Percentiles rank a stretch among this genome's conserved stretches.
Evolutionary conservation across 2,797 vertebrate genomes (phyloP).

Genomic region (Anguilla marmorata): DNA sequence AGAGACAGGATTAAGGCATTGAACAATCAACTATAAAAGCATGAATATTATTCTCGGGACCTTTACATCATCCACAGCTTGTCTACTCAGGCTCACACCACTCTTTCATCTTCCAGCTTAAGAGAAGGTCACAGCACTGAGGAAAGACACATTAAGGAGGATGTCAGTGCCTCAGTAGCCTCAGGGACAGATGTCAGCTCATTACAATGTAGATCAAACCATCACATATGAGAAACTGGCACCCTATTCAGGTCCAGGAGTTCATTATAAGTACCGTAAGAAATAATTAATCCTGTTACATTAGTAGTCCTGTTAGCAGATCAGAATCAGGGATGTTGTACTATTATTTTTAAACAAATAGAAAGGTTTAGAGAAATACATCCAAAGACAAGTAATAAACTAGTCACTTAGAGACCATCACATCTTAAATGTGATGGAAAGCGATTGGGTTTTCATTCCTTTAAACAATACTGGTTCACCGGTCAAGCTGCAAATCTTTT

Average conservation of each 20-base stretch:
- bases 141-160: slow-evolving; percentile 6
- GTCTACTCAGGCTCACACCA: background rate
- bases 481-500: background rate
- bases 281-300: background rate
- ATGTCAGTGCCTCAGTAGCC: background rate
- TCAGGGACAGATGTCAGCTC: background rate
- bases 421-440: slow-evolving; percentile 1
- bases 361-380: too few species aligned
- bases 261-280: background rate
- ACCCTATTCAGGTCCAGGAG: background rate
- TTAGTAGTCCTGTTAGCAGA: background rate
- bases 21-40: background rate
- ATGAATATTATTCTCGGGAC: background rate
- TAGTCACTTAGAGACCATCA: background rate
- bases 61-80: background rate
- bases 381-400: background rate
- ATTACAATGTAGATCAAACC: slow-evolving; percentile 14
- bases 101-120: background rate
- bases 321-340: background rate
- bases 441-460: background rate
- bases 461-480: background rate
- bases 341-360: background rate
- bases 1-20: background rate
- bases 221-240: background rate
- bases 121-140: slow-evolving; percentile 20